Base-by-base conservation (phyloP, 2,113 vertebrate species). In the Tringa solitaria region DNA sequence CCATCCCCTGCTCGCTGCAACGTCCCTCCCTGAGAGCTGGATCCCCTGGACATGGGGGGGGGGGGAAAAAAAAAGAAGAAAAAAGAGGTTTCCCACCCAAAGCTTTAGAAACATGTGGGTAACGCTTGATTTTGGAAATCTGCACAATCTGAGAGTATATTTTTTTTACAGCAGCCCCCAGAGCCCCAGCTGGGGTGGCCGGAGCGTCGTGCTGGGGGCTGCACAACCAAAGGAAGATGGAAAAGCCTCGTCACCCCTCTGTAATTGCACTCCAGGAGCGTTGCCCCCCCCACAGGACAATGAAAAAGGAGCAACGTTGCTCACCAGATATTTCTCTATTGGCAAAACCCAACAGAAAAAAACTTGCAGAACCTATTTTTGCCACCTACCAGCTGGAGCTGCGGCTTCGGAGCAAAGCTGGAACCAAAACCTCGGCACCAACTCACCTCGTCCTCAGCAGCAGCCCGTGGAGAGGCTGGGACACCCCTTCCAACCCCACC, bases 141-240 rank as follows among this genome's bases (percentile, higher is more conserved):
- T 4, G 45, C 51, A 7, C n/a, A 6, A 3, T 4, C 43, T 14
- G 39, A 41, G 21, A 2, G 41, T 3, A 1, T 14, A 4, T 20
- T 43, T 39, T 39, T 37, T n/a, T 39, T 46, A 14, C 24, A 39
- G 64, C 84, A 69, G 46, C 46, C n/a, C n/a, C 68, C 2, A 23
- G 65, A 53, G 60, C 22, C 43, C 57, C 27, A 3, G 23, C 24
- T 9, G 45, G 74, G 35, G 59, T 3, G 51, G 37, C 59, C 0
- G 2, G 60, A 26, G 4, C 13, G 0, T 9, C 0, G 4, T 33
- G 51, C 45, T 2, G 7, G 70, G 37, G 5, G 11, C 35, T 33
- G 50, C 50, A 17, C 16, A 4, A n/a, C 13, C 39, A 18, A 22
- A 35, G 0, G 27, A 10, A 8, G 68, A 46, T 41, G 60, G 51